Evolutionary conservation across 2,113 vertebrate species (phyloP).

Genomic region (Apteryx mantelli): DNA sequence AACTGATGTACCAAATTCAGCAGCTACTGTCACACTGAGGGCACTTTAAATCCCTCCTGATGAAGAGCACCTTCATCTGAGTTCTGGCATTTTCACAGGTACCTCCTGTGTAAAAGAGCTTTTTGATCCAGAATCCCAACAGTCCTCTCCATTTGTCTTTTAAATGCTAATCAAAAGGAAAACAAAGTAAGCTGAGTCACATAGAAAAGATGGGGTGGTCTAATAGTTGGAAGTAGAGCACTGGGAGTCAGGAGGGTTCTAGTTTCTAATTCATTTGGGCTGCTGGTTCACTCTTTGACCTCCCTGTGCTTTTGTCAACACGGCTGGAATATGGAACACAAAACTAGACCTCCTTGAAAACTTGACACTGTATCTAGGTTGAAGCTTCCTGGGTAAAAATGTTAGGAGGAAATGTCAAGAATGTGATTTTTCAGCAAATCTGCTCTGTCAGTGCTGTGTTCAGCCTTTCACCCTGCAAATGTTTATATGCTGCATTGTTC

Average conservation of each 20-base stretch:
- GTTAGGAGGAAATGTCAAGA: not conserved
- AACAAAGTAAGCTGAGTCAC: not conserved
- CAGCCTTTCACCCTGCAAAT: not conserved
- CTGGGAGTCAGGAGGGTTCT: not conserved
- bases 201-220: not conserved
- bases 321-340: not conserved
- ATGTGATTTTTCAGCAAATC: not conserved
- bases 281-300: not conserved
- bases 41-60: not conserved
- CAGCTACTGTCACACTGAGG: not conserved
- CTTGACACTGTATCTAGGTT: not conserved
- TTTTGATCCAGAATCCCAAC: not conserved
- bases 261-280: not conserved
- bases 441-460: not conserved
- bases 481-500: not conserved
- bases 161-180: not conserved
- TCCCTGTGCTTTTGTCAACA: not conserved
- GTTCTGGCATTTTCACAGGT: not conserved
- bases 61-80: not conserved
- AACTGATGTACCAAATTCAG: not conserved
- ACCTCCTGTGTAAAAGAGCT: not conserved
- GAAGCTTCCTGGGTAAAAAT: not conserved
- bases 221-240: not conserved
- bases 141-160: not conserved
- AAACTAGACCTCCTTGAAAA: not conserved